Evolutionary conservation across 2,113 vertebrate genomes (phyloP), one percentile per base, ranked within the genome.

Genomic region (Callipepla californica): DNA sequence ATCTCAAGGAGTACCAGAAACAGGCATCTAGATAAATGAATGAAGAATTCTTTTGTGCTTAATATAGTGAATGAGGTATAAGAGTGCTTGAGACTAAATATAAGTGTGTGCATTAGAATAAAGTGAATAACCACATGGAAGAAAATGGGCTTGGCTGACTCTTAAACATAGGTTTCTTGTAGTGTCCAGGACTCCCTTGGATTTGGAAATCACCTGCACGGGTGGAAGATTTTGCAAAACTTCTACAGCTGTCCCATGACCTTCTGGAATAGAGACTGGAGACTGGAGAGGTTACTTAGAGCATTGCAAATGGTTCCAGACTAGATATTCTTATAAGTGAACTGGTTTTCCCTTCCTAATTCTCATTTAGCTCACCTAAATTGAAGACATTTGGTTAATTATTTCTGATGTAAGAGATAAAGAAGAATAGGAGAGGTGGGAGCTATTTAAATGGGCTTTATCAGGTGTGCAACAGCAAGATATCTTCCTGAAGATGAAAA

Each of bases 181-280:
- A 55, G 5, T 76, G 40, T 80, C 66, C 68, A 61, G 70, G n/a
- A 36, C 36, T 40, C 3, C 26, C 19, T 66, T 25, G 8, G 38
- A 65, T 65, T 40, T 80, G 30, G 84, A 10, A 80, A 9, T 69
- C 34, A 65, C 7, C 19, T 4, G 25, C 36, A 14, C 6, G 61
- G 25, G n/a, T 34, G 22, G 7, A 9, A 70, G 22, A 38, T 38
- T 44, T 7, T 57, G 22, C 6, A 38, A 0, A 0, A 32, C n/a
- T 32, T 23, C 32, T 59, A 18, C 32, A 83, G 20, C 13, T 57
- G 8, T 70, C 15, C 19, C 40, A 3, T 26, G 14, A 4, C 22
- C 17, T 62, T 66, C 44, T 78, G n/a, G 36, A 87, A 13, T 28
- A 77, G 11, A 16, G 50, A 70, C 22, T 28, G 66, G 30, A 74